These are phyloP conservation scores for Apistogramma diplotaenia DNA, from an alignment of 2,113 vertebrate genomes.

Conservation along the genomic window DNA sequence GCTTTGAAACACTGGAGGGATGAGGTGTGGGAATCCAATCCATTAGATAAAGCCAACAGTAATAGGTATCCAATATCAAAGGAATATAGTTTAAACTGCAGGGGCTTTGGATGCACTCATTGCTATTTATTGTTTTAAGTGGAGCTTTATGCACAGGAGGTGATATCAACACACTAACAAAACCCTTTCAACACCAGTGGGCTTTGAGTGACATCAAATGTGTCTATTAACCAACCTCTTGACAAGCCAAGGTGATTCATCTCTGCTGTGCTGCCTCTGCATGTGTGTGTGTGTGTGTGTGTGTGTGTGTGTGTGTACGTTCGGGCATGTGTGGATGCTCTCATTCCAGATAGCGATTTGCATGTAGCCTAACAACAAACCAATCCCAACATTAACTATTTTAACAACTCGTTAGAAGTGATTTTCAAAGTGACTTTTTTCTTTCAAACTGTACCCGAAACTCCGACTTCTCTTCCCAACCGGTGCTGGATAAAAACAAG, in stretches of 20 bases:
- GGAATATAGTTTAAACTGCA: conserved; percentile 69
- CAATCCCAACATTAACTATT: conserved; percentile 47
- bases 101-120: conserved; percentile 68
- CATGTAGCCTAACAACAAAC: conserved; percentile 50
- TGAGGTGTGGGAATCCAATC: conserved; percentile 71
- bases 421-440: conserved; percentile 44
- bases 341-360: conserved; percentile 41
- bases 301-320: conserved; percentile 13
- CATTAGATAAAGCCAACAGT: conserved; percentile 75
- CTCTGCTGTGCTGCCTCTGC: conserved; percentile 38
- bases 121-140: conserved; percentile 79
- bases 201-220: conserved; percentile 74
- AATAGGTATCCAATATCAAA: conserved; percentile 78
- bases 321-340: conserved; percentile 4
- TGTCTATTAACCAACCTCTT: conserved; percentile 75
- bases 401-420: conserved; percentile 53
- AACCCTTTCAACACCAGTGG: conserved; percentile 73
- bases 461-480: conserved; percentile 19
- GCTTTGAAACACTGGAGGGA: conserved; percentile 69
- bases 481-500: conserved; percentile 26
- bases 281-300: conserved; percentile 14
- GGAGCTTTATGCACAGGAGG: conserved; percentile 73
- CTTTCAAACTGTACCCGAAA: conserved; percentile 41
- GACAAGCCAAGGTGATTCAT: conserved; percentile 72
- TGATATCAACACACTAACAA: conserved; percentile 72